Evolutionary conservation across 2,113 vertebrate species (phyloP).

Genomic region (Micromys minutus): DNA sequence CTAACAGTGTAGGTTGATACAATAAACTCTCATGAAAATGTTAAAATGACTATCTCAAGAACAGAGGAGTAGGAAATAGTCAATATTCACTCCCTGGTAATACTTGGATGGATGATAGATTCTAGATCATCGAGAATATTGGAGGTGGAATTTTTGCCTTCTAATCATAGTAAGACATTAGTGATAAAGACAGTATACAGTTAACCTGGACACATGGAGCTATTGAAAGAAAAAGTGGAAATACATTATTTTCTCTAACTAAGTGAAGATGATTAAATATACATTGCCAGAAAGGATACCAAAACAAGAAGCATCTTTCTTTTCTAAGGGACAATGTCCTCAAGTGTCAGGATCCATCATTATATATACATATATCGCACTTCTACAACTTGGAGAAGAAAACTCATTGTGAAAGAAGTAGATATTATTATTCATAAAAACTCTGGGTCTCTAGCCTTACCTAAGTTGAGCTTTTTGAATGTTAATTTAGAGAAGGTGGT

Average conservation of each 20-base stretch:
- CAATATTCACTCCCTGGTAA: neutral
- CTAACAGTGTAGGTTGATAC: neutral
- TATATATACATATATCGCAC: neutral
- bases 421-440: constrained; percentile 12
- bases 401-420: neutral
- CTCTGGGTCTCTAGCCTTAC: neutral
- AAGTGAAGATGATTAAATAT: neutral
- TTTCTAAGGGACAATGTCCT: neutral
- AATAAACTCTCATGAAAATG: neutral
- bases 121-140: neutral
- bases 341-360: neutral
- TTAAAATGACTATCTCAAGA: neutral
- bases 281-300: neutral
- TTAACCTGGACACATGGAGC: neutral
- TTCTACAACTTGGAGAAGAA: neutral
- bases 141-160: neutral
- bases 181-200: neutral
- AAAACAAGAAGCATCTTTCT: neutral
- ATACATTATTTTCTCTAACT: neutral
- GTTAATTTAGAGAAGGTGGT: constrained; percentile 20
- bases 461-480: constrained; percentile 8
- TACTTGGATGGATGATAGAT: neutral
- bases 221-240: neutral
- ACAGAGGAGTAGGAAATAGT: neutral
- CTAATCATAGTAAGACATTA: neutral